Base-by-base conservation (phyloP, 2,797 vertebrate genomes). In the Kryptolebias ocellatus region DNA sequence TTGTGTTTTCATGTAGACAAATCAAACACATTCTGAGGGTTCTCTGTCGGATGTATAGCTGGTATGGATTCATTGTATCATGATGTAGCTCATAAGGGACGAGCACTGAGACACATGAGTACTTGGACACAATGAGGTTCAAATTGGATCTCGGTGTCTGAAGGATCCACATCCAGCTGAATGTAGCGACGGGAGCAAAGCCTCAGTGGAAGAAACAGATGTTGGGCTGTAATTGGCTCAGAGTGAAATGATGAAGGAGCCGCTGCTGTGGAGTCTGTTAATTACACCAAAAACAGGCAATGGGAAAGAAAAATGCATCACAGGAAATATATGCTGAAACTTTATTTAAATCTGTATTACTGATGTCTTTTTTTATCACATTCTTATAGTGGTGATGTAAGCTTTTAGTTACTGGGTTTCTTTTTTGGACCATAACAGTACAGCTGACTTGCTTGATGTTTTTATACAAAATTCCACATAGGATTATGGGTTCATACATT, bases 21-120 rank as follows among this genome's bases (percentile, higher is more conserved):
- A 70, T 69, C 60, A 70, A 73, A 81, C 70, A 64, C 55, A 75
- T 70, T 63, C 54, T 58, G 70, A 76, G 64, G 78, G 76, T 60
- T 71, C 14, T 18, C 58, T 90, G 67, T 67, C 76, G 88, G 73
- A 92, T 92, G 84, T 51, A 87, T 73, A 42, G 53, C 64, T 53
- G 60, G 76, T 76, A 67, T 58, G 66, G 55, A 52, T 80, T 83
- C 77, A 73, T 75, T 70, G 74, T 64, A 64, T 75, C 76, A 53
- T 54, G 74, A 73, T 67, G 81, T 68, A 64, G 59, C 59, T 64
- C 55, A 45, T 45, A 55, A 70, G 62, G 55, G 75, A 52, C 3
- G 1, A 63, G 59, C 7, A 2, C 24, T 5, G 64, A 64, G 68
- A 80, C 53, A 67, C 77, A 75, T 63, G 67, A 57, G 46, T 15